Conservation (phyloP, 2,888 invertebrate genomes). For the Hydrotaea cyrtoneurina region DNA sequence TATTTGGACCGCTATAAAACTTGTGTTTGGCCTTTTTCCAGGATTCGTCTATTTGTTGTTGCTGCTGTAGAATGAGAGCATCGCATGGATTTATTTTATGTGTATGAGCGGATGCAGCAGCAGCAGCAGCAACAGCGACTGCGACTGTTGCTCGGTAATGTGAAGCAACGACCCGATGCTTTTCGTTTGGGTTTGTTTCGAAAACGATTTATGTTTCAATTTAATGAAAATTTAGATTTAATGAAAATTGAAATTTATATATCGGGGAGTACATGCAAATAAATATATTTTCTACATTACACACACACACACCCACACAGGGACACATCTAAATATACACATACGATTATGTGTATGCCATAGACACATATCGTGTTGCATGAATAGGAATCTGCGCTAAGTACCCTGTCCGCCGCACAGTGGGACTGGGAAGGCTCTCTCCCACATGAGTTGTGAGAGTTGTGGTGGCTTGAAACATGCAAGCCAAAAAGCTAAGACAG, state of each 20-base stretch:
- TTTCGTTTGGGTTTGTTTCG: conserved; percentile 6
- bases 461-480: too few species aligned
- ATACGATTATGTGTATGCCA: too few species aligned
- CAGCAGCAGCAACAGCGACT: conserved; percentile 3
- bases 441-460: too few species aligned
- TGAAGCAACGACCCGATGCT: conserved; percentile 39
- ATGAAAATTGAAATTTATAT: conserved; percentile 60
- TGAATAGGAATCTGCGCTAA: conserved; percentile 31
- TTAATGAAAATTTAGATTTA: conserved; percentile 59
- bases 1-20: conserved; percentile 55
- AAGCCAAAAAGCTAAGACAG: too few species aligned
- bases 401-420: neutral
- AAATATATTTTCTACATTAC: neutral
- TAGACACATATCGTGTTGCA: too few species aligned
- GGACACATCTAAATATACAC: neutral
- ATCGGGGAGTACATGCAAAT: neutral
- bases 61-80: conserved; percentile 21
- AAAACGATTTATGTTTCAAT: conserved; percentile 61
- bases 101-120: neutral
- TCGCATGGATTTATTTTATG: conserved; percentile 33
- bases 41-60: neutral
- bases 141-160: neutral
- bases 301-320: neutral
- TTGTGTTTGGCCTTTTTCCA: conserved; percentile 39
- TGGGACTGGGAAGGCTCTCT: too few species aligned